Base-by-base conservation (phyloP, 1,140 invertebrate genomes). In the Stegodyphus mimosarum region DNA sequence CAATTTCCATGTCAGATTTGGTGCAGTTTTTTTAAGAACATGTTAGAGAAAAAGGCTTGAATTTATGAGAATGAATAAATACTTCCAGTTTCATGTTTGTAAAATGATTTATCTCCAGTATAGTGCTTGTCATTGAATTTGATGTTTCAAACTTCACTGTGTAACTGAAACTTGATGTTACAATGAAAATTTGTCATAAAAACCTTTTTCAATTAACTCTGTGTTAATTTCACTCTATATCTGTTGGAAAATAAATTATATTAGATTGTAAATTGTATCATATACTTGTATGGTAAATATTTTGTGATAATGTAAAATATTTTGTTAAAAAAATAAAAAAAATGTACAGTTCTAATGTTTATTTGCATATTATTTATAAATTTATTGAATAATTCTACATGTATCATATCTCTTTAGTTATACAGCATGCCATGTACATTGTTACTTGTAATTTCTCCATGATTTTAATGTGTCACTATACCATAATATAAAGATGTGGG, bases 281-380 rank as follows among this genome's bases (percentile, higher is more conserved):
- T 74, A 71, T 83, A 73, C 2, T 48, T 80, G 52, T 83, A 18
- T 73, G 80, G 64, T 72, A 66, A 60, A 51, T 83, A 83, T 83
- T 83, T 83, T 83, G 80, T 83, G 80, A 83, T 74, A 83, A n/a
- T 83, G 80, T 83, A 74, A 66, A 51, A 74, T 83, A 83, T 83
- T 83, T 83, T 83, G 80, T 83, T 83, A 83, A 81, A 64, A 70
- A 81, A 74, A 33, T 1, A 33, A 33, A 33, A 33, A 33, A 66
- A 7, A 15, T 60, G 55, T 60, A 60, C 55, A 60, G 55, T 60
- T 60, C 33, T 33, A 33, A 33, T 33, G 33, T 33, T 33, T 33
- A 33, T 33, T 33, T 33, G 33, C 33, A 33, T 33, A 33, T 33
- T 33, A 33, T 33, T 33, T 33, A 33, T 33, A 33, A 33, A 33